Evolutionary conservation across 1,140 invertebrate species (phyloP).

Genomic region (Hirudo medicinalis): DNA sequence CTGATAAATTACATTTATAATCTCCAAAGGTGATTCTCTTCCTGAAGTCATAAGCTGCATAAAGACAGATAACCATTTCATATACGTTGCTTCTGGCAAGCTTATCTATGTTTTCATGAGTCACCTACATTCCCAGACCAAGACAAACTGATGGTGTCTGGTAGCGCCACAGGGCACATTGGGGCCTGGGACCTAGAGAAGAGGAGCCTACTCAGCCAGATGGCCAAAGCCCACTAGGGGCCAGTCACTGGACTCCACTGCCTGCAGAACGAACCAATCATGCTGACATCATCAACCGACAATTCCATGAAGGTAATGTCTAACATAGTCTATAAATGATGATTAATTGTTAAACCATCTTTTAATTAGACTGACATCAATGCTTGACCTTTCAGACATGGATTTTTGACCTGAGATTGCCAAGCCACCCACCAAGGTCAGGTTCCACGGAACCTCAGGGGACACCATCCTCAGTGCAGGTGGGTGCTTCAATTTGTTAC

Average conservation of each 20-base stretch:
- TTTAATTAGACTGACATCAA: neutral
- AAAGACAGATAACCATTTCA: slow-evolving; percentile 60
- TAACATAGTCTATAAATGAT: neutral
- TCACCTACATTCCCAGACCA: slow-evolving; percentile 55
- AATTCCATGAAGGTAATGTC: slow-evolving; percentile 69
- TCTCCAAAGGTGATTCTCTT: slow-evolving; percentile 46
- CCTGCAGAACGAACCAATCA: slow-evolving; percentile 68
- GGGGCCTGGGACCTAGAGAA: slow-evolving; percentile 89
- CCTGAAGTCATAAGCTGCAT: slow-evolving; percentile 67
- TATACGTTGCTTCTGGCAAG: slow-evolving; percentile 65
- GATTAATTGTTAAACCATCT: neutral
- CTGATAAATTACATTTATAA: neutral
- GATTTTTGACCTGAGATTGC: slow-evolving; percentile 84
- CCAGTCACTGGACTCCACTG: slow-evolving; percentile 64
- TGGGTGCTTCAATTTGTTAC: slow-evolving; percentile 11
- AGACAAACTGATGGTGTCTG: slow-evolving; percentile 68
- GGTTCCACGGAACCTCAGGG: slow-evolving; percentile 68
- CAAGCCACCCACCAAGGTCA: slow-evolving; percentile 61
- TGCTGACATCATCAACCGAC: slow-evolving; percentile 79
- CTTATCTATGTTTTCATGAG: slow-evolving; percentile 73
- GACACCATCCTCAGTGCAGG: slow-evolving; percentile 68
- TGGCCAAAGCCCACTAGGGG: slow-evolving; percentile 56
- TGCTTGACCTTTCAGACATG: slow-evolving; percentile 49
- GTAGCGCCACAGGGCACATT: slow-evolving; percentile 58
- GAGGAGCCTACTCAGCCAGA: slow-evolving; percentile 57